Conservation (phyloP, 2,888 invertebrate species). For the Eupithecia subfuscata region DNA sequence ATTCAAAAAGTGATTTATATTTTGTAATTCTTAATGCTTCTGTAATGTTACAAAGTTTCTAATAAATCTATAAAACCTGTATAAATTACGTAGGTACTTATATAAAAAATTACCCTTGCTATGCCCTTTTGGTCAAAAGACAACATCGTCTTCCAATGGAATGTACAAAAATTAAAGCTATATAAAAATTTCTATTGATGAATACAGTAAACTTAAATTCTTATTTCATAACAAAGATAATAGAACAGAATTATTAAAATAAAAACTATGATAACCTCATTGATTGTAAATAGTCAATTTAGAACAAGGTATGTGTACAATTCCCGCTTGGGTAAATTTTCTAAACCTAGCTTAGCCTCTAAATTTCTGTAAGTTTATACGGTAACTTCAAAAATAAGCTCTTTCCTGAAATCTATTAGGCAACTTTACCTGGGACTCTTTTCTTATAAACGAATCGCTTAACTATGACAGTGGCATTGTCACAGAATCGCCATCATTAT, state of each 20-base stretch:
- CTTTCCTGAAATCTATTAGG: background rate
- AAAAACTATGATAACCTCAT: background rate
- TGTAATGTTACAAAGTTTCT: background rate
- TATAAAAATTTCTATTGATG: background rate
- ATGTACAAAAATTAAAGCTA: conserved; percentile 8
- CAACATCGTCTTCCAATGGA: background rate
- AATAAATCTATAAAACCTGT: background rate
- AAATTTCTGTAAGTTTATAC: background rate
- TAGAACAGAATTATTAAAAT: background rate
- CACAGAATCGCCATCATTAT: background rate
- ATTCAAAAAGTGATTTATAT: background rate
- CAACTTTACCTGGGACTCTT: background rate
- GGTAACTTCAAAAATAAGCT: conserved; percentile 1
- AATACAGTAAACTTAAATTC: background rate
- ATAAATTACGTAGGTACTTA: background rate
- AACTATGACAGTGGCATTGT: background rate
- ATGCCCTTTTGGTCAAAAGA: background rate
- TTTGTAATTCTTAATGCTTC: background rate
- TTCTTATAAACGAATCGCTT: background rate
- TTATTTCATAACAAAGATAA: background rate
- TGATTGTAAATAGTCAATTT: background rate
- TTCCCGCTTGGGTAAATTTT: background rate
- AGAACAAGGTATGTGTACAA: background rate
- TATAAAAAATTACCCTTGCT: background rate
- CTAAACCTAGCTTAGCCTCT: background rate